Conservation (phyloP, 2,113 vertebrate genomes). For the Spea multiplicata region DNA sequence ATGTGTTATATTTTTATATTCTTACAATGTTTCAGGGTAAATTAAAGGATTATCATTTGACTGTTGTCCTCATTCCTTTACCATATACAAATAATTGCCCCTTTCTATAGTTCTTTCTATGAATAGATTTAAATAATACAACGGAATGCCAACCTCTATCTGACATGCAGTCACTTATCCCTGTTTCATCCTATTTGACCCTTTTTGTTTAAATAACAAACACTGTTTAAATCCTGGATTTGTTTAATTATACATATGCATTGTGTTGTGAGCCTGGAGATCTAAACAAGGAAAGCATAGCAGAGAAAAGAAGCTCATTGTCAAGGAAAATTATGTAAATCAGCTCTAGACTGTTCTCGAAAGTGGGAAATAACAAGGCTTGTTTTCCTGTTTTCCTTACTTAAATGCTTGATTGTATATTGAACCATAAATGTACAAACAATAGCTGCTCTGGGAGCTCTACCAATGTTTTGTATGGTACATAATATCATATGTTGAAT, state of each 20-base stretch:
- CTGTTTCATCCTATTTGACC: slow-evolving; percentile 37
- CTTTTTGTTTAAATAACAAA: slow-evolving; percentile 38
- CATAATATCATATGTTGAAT: slow-evolving; percentile 24
- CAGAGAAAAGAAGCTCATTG: slow-evolving; percentile 35
- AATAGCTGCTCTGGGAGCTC: slow-evolving; percentile 8
- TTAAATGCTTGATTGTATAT: slow-evolving; percentile 41
- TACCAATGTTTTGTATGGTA: slow-evolving; percentile 15
- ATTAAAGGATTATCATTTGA: not conserved
- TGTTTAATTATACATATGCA: slow-evolving; percentile 48
- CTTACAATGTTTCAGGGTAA: too few species aligned
- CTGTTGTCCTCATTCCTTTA: not conserved
- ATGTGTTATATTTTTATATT: too few species aligned
- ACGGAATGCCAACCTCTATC: not conserved
- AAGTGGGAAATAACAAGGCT: slow-evolving; percentile 40
- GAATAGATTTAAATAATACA: not conserved
- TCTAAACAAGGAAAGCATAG: slow-evolving; percentile 33
- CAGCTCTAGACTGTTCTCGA: slow-evolving; percentile 25
- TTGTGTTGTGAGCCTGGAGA: slow-evolving; percentile 44
- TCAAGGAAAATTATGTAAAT: slow-evolving; percentile 47
- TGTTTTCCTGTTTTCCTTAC: slow-evolving; percentile 24
- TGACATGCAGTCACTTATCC: slow-evolving; percentile 6
- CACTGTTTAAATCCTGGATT: slow-evolving; percentile 37
- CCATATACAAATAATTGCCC: not conserved
- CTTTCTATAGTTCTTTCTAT: not conserved
- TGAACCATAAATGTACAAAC: slow-evolving; percentile 31